phyloP scores from a whole-genome alignment of 2,888 invertebrate genomes.

The Blastobasis lacticolella region DNA sequence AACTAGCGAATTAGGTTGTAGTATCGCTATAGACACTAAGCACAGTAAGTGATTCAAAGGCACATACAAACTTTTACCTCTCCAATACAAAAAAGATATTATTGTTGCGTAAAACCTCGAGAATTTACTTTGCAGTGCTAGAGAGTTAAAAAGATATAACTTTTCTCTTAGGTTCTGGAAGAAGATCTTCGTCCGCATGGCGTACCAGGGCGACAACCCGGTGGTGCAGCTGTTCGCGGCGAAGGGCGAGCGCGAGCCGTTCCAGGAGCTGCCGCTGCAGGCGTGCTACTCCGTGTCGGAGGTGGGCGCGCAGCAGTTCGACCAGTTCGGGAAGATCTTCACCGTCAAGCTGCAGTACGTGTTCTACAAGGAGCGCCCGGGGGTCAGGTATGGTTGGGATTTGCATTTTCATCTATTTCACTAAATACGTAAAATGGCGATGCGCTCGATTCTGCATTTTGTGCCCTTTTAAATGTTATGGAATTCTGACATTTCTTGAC shows the following conservation, averaged over 20 bases:
- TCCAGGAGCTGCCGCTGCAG: conserved; percentile 95
- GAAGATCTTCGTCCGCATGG: conserved; percentile 91
- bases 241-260: conserved; percentile 89
- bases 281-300: conserved; percentile 97
- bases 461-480: too few species aligned
- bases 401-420: too few species aligned
- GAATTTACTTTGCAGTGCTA: neutral
- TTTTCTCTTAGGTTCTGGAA: conserved; percentile 90
- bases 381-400: conserved; percentile 73
- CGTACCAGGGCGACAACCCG: conserved; percentile 85
- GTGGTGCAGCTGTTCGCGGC: conserved; percentile 90
- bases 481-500: too few species aligned
- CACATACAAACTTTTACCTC: too few species aligned
- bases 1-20: too few species aligned
- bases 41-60: too few species aligned
- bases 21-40: too few species aligned
- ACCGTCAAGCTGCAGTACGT: conserved; percentile 98
- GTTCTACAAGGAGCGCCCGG: conserved; percentile 98
- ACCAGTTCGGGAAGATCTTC: conserved; percentile 99
- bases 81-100: too few species aligned
- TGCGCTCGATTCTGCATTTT: too few species aligned
- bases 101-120: neutral
- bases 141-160: neutral
- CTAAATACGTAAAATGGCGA: too few species aligned
- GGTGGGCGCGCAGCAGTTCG: conserved; percentile 96